phyloP scores from a whole-genome alignment of 2,113 vertebrate genomes.

The Mormyrus lacerda region DNA sequence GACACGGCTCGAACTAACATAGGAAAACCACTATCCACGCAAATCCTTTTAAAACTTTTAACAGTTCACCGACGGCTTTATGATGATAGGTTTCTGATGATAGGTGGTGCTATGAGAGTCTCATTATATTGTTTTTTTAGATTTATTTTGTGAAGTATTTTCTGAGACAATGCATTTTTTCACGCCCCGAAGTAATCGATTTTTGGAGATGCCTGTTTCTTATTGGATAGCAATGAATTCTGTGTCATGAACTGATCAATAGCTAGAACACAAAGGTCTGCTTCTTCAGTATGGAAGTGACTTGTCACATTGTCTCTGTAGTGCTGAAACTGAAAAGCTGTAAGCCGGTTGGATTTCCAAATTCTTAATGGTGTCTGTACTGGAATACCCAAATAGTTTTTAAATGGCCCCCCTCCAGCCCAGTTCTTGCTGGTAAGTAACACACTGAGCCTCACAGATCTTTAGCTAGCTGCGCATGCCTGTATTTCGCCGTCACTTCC shows the following conservation, averaged over 20 bases:
- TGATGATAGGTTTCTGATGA: neutral
- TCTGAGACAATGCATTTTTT: neutral
- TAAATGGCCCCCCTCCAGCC: neutral
- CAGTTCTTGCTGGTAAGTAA: neutral
- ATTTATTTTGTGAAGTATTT: neutral
- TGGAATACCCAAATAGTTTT: neutral
- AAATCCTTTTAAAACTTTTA: neutral
- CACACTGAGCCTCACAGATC: neutral
- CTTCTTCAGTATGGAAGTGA: neutral
- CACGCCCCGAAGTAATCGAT: neutral
- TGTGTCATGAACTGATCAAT: neutral
- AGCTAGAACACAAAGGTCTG: neutral
- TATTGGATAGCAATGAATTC: neutral
- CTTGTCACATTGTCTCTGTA: neutral
- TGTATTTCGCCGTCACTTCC: neutral
- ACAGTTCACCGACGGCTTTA: neutral
- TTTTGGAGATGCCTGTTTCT: neutral
- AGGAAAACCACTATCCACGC: neutral
- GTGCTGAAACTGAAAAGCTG: neutral
- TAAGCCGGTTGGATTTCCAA: neutral
- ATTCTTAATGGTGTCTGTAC: neutral
- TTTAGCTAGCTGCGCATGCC: neutral
- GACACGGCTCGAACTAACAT: neutral
- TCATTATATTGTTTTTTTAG: neutral
- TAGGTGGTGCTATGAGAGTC: neutral